These are phyloP conservation scores for Disparrhopalites patrizii DNA, from an alignment of 2,888 invertebrate species.

Conservation along the genomic window DNA sequence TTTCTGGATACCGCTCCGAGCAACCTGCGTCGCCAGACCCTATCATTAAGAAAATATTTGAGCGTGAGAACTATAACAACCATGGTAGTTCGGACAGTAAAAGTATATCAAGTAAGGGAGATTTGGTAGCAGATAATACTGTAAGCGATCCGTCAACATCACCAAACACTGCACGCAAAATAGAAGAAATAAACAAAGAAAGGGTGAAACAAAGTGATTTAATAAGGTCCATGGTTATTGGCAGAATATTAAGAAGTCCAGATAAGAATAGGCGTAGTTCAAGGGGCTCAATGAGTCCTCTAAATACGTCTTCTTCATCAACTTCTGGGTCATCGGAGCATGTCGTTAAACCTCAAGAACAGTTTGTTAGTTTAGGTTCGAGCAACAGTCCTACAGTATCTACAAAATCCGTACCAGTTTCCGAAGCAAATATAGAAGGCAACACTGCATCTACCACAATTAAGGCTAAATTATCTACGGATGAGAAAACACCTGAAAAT, in stretches of 20 bases:
- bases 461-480: no score
- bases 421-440: not conserved
- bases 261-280: constrained; percentile 58
- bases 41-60: no score
- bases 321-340: constrained; percentile 36
- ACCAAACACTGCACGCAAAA: constrained; percentile 61
- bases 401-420: no score
- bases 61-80: not conserved
- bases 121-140: no score
- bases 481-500: no score
- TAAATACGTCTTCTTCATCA: constrained; percentile 33
- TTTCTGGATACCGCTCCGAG: no score
- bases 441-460: not conserved
- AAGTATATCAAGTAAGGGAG: no score
- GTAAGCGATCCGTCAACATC: constrained; percentile 51
- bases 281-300: constrained; percentile 40
- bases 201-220: constrained; percentile 77
- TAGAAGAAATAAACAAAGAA: constrained; percentile 71
- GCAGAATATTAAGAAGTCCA: constrained; percentile 63
- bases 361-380: no score
- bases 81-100: no score
- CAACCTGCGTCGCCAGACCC: no score
- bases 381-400: no score
- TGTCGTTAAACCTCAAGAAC: constrained; percentile 19
- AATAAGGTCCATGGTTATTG: constrained; percentile 74